These are phyloP conservation scores for Miltochrista miniata DNA, from an alignment of 2,888 invertebrate genomes.

Conservation along the genomic window DNA sequence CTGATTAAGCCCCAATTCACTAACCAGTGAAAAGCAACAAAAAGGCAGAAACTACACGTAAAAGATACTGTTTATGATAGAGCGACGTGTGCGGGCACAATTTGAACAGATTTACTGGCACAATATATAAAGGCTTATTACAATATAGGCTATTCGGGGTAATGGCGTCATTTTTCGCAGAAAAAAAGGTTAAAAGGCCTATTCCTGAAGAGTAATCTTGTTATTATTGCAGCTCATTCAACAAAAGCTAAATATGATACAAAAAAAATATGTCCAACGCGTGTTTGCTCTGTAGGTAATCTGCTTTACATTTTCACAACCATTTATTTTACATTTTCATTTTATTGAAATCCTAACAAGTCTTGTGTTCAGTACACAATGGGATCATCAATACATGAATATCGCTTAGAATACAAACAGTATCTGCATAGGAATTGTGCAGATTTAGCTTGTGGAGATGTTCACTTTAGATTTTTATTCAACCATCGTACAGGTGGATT, in stretches of 20 bases:
- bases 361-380: slow-evolving; percentile 5
- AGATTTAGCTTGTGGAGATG: slow-evolving; percentile 21
- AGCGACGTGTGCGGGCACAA: slow-evolving; percentile 40
- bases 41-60: slow-evolving; percentile 22
- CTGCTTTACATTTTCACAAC: too few relatives aligned
- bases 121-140: slow-evolving; percentile 49
- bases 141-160: slow-evolving; percentile 53
- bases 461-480: slow-evolving; percentile 7
- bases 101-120: slow-evolving; percentile 45
- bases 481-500: not conserved
- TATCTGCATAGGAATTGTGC: slow-evolving; percentile 29
- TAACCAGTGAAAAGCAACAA: slow-evolving; percentile 21
- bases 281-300: slow-evolving; percentile 28
- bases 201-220: slow-evolving; percentile 53
- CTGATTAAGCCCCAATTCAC: not conserved
- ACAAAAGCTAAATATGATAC: slow-evolving; percentile 49
- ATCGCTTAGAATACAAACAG: slow-evolving; percentile 15
- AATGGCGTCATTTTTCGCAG: slow-evolving; percentile 56
- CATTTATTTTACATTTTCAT: too few relatives aligned
- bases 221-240: slow-evolving; percentile 52
- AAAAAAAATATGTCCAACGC: slow-evolving; percentile 42
- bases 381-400: slow-evolving; percentile 11
- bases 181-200: slow-evolving; percentile 57
- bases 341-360: slow-evolving; percentile 18
- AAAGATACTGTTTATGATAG: slow-evolving; percentile 28